Evolutionary conservation across 1,140 invertebrate genomes (phyloP), one percentile per base, ranked within the genome.

Genomic region (Gonatopus flavifemur): DNA sequence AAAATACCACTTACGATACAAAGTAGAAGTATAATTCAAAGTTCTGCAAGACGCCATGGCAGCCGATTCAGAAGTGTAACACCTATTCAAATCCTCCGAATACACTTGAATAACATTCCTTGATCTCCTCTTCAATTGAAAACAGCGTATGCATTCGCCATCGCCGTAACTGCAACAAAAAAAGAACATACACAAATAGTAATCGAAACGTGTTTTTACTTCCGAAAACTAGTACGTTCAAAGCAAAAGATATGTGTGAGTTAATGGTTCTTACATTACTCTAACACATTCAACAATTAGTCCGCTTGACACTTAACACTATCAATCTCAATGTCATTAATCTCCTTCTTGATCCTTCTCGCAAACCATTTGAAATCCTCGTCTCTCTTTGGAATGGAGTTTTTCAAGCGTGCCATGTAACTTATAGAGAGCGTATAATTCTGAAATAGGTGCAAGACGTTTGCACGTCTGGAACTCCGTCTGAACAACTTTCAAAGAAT

Each of bases 21-120:
- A 55, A 43, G 77, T 74, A 10, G 70, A 61, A 8, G 64, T 76
- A 18, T 70, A 71, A 54, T 73, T 68, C 15, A 83, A 66, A 36
- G 72, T 66, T 44, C 79, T 69, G 44, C 86, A 88, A 6, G 83
- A 84, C 15, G 72, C 74, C 52, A 81, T 66, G 3, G 86, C 86
- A 2, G 78, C 77, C 47, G 80, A 79, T 67, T 85, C 83, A 41
- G 79, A 81, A 2, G 79, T 84, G 66, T 85, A 87, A 67, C 86
- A 88, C 60, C 79, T 82, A 56, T 83, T 82, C 41, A 84, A 64
- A 51, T 80, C 80, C 55, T 84, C 80, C 2, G 81, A 82, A 63
- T 81, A 81, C n/a, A 87, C 81, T 65, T 86, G 82, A 28, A 88
- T 78, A 25, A 88, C 79, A 59, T 87, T 87, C 9, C 76, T 66